A percentile compares a stretch with the other conserved stretches of the same genome.
Conservation (phyloP, 2,888 invertebrate genomes). For the Drosophila stalkeri region DNA sequence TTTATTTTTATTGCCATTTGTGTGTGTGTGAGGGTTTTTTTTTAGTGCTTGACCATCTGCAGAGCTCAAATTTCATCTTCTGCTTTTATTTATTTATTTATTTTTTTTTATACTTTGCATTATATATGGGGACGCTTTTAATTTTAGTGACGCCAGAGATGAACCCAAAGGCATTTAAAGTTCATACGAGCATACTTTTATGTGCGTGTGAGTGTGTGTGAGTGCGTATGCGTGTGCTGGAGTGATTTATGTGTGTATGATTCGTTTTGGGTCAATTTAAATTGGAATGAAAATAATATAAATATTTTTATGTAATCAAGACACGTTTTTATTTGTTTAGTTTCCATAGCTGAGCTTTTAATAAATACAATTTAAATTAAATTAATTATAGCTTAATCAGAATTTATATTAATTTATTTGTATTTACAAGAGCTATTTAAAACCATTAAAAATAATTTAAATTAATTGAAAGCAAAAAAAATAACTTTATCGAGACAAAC, state of each 20-base stretch:
- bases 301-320: slow-evolving; percentile 5
- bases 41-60: slow-evolving; percentile 14
- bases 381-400: background rate
- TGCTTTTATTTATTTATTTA: slow-evolving; percentile 3
- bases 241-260: background rate
- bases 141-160: slow-evolving; percentile 47
- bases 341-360: background rate
- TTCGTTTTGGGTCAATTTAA: slow-evolving; percentile 9
- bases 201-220: background rate
- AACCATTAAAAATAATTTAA: background rate
- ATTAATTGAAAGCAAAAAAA: background rate
- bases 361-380: background rate
- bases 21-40: slow-evolving; percentile 15
- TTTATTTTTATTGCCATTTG: slow-evolving; percentile 52
- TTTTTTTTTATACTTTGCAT: slow-evolving; percentile 23
- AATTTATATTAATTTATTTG: background rate
- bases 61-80: background rate
- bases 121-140: slow-evolving; percentile 55
- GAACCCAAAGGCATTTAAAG: slow-evolving; percentile 27
- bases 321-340: slow-evolving; percentile 2
- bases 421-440: background rate
- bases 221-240: background rate
- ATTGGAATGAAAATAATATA: background rate
- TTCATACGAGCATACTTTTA: background rate
- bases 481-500: background rate